Conservation (phyloP, 2,888 invertebrate genomes). For the Thalpophila matura region DNA sequence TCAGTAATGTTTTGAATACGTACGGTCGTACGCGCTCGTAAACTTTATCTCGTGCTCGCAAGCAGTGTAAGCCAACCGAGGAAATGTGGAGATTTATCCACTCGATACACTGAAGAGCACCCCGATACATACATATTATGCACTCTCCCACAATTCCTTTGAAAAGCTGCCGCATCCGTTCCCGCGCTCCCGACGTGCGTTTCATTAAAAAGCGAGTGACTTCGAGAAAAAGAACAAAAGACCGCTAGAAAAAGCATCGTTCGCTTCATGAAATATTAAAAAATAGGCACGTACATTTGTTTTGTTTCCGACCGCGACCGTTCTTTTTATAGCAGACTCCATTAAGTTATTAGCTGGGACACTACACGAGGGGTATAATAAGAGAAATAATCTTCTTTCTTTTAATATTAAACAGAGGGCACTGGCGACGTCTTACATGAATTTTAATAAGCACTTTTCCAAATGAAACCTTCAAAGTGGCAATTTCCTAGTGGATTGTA, state of each 20-base stretch:
- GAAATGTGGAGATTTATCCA: slow-evolving; percentile 60
- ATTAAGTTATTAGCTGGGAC: slow-evolving; percentile 66
- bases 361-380: slow-evolving; percentile 53
- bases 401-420: slow-evolving; percentile 33
- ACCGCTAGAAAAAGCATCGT: slow-evolving; percentile 57
- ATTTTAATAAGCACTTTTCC: slow-evolving; percentile 55
- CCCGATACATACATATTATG: slow-evolving; percentile 59
- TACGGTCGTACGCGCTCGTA: slow-evolving; percentile 33
- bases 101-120: slow-evolving; percentile 59
- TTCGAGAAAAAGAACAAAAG: slow-evolving; percentile 68
- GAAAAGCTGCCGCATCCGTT: slow-evolving; percentile 62
- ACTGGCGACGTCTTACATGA: slow-evolving; percentile 25
- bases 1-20: slow-evolving; percentile 44
- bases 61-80: slow-evolving; percentile 25
- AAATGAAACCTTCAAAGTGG: slow-evolving; percentile 48
- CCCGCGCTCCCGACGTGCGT: slow-evolving; percentile 60
- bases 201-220: slow-evolving; percentile 71
- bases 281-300: slow-evolving; percentile 63
- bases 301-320: slow-evolving; percentile 54
- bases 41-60: slow-evolving; percentile 45
- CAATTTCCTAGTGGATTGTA: slow-evolving; percentile 46
- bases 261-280: slow-evolving; percentile 64
- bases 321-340: slow-evolving; percentile 57
- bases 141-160: slow-evolving; percentile 66
- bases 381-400: slow-evolving; percentile 33